Evolutionary conservation across 1,140 invertebrate genomes (phyloP).

Genomic region (Habropoda laboriosa): DNA sequence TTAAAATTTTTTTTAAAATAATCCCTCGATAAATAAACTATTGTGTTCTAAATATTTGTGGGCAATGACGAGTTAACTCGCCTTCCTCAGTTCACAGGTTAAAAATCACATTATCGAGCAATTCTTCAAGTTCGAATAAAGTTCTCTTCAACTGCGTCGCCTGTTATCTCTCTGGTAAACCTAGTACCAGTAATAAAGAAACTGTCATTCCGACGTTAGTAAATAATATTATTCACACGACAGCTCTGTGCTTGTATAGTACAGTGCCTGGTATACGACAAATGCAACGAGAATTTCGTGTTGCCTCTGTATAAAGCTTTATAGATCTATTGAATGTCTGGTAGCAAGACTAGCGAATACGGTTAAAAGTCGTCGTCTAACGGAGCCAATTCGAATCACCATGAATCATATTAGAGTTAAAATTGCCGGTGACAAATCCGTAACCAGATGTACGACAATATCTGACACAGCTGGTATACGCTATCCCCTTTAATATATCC

Average conservation of each 20-base stretch:
- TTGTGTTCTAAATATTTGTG: too few species aligned
- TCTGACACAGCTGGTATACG: too few species aligned
- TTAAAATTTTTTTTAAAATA: too few species aligned
- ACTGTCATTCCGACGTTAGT: not conserved
- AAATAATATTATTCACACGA: constrained; percentile 6
- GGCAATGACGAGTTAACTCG: too few species aligned
- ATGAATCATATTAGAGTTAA: not conserved
- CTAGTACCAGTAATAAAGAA: constrained; percentile 10
- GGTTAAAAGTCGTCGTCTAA: not conserved
- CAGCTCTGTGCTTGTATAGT: not conserved
- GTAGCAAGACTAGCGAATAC: not conserved
- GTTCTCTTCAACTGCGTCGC: not conserved
- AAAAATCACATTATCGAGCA: too few species aligned
- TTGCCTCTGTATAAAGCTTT: constrained; percentile 24
- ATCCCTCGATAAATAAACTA: too few species aligned
- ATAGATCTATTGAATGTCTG: constrained; percentile 12
- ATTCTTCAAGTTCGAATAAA: not conserved
- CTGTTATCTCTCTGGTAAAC: too few species aligned
- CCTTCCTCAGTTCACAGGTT: too few species aligned
- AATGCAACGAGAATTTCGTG: constrained; percentile 4
- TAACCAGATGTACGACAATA: not conserved
- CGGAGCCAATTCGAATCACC: not conserved
- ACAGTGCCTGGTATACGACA: not conserved
- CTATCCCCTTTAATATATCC: not conserved
- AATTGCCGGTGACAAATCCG: not conserved